Base-by-base conservation (phyloP, 2,797 vertebrate genomes). In the Anguilla marmorata region DNA sequence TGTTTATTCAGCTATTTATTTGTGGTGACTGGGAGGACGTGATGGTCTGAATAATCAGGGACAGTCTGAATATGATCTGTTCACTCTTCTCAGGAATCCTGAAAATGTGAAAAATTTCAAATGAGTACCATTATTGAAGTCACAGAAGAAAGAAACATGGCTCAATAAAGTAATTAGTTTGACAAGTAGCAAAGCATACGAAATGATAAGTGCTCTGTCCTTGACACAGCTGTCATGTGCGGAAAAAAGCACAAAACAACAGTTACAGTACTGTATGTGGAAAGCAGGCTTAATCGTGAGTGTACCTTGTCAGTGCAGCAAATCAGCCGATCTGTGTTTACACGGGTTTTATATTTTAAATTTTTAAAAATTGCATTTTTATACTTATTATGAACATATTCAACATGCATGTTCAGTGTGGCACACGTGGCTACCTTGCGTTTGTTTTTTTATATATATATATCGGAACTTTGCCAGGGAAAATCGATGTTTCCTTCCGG, bases 401-500 rank as follows among this genome's bases (percentile, higher is more conserved):
- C 16, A 41, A 41, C 74, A 21, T 14, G 5, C 12, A 37, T 76
- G 41, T 82, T 82, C 19, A 48, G 4, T 79, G 74, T 79, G 74
- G 37, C 24, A 82, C 41, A 12, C 27, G 21, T 9, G 45, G 45
- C 37, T 50, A 24, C 79, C 0, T n/a, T 2, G 19, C 9, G n/a
- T 21, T 50, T 19, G 45, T 82, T 82, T 50, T 19, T 4, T 45
- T 41, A 12, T 52, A 12, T 52, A 48, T 27, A 9, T 27, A 48
- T 48, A 21, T 58, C 16, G 54, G 84, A 85, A 85, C 84, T 63
- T 45, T 66, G 21, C 50, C 27, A 5, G 30, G 50, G 27, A 48
- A 27, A 24, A 72, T 21, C 45, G 6, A 83, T 33, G 88, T 89
- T 89, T 86, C 88, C 88, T 24, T 33, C 85, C 88, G 88, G 88